Evolutionary conservation across 2,888 invertebrate species (phyloP).

Genomic region (Drosophila greeni): DNA sequence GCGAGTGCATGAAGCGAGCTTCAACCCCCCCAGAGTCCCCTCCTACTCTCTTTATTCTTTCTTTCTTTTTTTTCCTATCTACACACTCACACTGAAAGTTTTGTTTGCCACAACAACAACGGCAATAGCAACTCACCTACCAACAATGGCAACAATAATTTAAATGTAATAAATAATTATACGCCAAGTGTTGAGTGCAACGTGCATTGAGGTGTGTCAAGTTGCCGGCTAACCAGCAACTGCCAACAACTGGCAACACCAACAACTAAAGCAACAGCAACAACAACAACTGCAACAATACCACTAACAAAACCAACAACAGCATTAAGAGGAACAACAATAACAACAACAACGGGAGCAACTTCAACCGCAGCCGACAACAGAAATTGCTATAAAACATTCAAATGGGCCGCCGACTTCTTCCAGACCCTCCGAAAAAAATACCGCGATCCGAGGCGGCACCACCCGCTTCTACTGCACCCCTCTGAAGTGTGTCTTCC

Average conservation of each 20-base stretch:
- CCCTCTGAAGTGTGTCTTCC: background rate
- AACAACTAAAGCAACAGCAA: constrained; percentile 42
- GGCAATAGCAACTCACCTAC: constrained; percentile 41
- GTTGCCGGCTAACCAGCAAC: constrained; percentile 55
- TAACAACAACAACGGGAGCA: constrained; percentile 38
- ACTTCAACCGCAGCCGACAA: constrained; percentile 35
- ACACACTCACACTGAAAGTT: constrained; percentile 54
- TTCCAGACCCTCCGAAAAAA: constrained; percentile 42
- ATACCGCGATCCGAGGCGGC: constrained; percentile 33
- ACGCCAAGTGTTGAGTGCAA: constrained; percentile 73
- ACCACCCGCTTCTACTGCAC: constrained; percentile 16
- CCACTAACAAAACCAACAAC: constrained; percentile 38
- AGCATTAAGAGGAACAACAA: constrained; percentile 33
- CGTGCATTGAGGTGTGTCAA: constrained; percentile 71
- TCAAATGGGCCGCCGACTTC: constrained; percentile 44
- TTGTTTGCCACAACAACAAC: constrained; percentile 38
- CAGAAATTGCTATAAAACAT: constrained; percentile 49
- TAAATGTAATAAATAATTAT: constrained; percentile 76
- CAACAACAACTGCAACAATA: constrained; percentile 27
- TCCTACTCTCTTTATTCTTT: background rate
- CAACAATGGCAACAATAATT: constrained; percentile 66
- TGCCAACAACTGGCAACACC: constrained; percentile 42
- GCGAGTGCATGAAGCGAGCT: constrained; percentile 63
- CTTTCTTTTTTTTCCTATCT: constrained; percentile 2
- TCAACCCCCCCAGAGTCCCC: constrained; percentile 7